These are phyloP conservation scores for Montipora efflorescens DNA, from an alignment of 64 coral and sea anemone species.

Conservation along the genomic window DNA sequence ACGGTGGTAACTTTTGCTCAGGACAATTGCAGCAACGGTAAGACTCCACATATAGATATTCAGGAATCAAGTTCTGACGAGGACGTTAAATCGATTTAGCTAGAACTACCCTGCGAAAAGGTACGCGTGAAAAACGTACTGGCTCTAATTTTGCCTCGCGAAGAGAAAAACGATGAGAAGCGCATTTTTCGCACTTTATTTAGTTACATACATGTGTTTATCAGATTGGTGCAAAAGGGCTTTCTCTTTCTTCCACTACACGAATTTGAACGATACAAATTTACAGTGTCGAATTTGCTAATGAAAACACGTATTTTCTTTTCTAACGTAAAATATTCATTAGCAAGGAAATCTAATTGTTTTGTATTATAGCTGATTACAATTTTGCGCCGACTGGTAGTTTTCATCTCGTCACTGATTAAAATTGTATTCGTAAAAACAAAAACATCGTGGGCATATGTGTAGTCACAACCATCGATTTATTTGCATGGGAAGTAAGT, in stretches of 20 bases:
- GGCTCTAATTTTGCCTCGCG: no score
- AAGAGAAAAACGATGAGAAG: no score
- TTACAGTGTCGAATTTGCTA: background rate
- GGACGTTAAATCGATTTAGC: slow-evolving; percentile 18
- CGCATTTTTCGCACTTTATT: background rate
- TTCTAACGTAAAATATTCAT: no score
- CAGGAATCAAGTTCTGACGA: slow-evolving; percentile 77
- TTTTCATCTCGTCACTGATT: background rate
- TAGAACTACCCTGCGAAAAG: background rate
- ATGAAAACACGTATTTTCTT: background rate
- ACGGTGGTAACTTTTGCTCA: slow-evolving; percentile 9
- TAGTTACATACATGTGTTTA: background rate
- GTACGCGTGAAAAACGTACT: background rate
- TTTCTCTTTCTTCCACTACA: no score
- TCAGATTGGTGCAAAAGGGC: no score
- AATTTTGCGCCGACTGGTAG: background rate
- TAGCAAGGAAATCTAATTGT: background rate
- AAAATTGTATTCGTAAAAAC: background rate
- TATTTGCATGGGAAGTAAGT: background rate
- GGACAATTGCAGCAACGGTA: slow-evolving; percentile 52
- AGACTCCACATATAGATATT: slow-evolving; percentile 76
- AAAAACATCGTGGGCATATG: slow-evolving; percentile 8
- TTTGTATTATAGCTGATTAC: background rate
- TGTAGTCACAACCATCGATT: background rate
- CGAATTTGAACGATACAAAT: background rate